Conservation (phyloP, 2,888 invertebrate genomes). For the Cephalotes varians region DNA sequence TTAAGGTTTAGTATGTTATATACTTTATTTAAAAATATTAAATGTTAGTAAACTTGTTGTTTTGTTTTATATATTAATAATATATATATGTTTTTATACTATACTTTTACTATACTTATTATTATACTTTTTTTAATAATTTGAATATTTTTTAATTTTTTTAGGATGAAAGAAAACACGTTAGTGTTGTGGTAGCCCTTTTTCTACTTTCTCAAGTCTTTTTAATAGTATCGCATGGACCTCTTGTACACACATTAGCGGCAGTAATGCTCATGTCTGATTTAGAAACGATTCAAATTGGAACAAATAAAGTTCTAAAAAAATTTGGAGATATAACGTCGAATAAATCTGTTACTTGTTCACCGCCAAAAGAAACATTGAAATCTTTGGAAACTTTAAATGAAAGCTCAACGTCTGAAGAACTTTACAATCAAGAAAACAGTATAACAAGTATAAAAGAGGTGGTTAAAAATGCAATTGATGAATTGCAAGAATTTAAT, state of each 20-base stretch:
- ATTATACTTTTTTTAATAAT: no score
- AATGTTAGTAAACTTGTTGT: background rate
- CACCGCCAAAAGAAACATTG: constrained; percentile 91
- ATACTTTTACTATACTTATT: no score
- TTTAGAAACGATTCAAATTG: constrained; percentile 89
- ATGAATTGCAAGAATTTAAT: constrained; percentile 52
- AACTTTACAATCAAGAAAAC: constrained; percentile 57
- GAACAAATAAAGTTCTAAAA: constrained; percentile 90
- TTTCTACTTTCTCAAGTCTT: constrained; percentile 98
- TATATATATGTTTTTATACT: background rate
- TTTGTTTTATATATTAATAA: background rate
- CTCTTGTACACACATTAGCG: constrained; percentile 95
- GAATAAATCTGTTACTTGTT: constrained; percentile 88
- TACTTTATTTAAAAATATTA: background rate
- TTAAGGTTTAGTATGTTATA: background rate
- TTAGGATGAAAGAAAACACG: constrained; percentile 83
- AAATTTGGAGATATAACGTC: constrained; percentile 87
- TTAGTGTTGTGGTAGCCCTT: constrained; percentile 95
- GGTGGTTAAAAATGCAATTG: constrained; percentile 2
- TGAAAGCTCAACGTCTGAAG: constrained; percentile 70
- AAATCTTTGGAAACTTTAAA: constrained; percentile 89
- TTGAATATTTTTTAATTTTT: no score
- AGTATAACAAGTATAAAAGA: background rate
- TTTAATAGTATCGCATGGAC: constrained; percentile 96
- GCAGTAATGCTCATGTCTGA: constrained; percentile 96